Conservation (phyloP, 2,113 vertebrate species). For the Emydura subglobosa region DNA sequence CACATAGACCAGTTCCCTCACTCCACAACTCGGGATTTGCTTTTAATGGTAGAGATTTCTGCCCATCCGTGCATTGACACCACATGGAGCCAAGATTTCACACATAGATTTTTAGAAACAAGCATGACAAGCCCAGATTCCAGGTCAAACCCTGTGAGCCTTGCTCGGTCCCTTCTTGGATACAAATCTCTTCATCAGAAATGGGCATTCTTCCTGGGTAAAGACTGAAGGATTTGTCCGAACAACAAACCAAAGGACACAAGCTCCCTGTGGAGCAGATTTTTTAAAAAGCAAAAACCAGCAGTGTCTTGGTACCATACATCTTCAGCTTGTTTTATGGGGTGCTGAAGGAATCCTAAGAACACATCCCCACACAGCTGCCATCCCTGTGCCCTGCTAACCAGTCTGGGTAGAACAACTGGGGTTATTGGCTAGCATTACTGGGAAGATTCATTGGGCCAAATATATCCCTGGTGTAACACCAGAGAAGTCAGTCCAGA, state of each 20-base stretch:
- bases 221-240: not conserved
- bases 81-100: not conserved
- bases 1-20: not conserved
- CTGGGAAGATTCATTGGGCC: not conserved
- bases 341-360: not conserved
- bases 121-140: not conserved
- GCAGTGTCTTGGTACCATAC: not conserved
- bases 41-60: not conserved
- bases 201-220: no score
- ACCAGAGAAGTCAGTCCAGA: not conserved
- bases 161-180: not conserved
- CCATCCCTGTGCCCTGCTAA: not conserved
- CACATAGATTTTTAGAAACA: not conserved
- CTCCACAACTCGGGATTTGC: not conserved
- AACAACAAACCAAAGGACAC: not conserved
- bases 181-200: not conserved
- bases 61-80: not conserved
- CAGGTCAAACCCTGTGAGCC: not conserved
- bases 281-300: not conserved
- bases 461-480: not conserved
- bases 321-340: not conserved
- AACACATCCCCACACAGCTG: not conserved
- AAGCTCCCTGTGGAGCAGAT: not conserved
- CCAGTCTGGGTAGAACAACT: not conserved
- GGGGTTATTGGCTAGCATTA: not conserved